A percentile compares a stretch with the other conserved stretches of the same genome.
phyloP scores from a whole-genome alignment of 2,888 invertebrate genomes.

The Tryphoninae sp. region DNA sequence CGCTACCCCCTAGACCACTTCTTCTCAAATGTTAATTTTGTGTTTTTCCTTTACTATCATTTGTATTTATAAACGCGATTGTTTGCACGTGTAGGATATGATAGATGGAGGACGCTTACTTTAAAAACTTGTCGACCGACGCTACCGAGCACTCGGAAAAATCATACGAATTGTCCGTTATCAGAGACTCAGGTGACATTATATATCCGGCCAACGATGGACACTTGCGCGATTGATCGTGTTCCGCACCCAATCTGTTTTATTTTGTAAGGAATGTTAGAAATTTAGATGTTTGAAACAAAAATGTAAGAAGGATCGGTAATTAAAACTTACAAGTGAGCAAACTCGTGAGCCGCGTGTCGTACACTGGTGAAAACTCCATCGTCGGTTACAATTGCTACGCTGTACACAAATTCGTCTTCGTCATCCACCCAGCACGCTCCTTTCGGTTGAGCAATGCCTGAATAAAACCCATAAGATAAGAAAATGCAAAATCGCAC shows the following conservation, averaged over 20 bases:
- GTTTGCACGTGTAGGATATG: neutral
- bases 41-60: too few relatives aligned
- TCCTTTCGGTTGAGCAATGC: slow-evolving; percentile 20
- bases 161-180: slow-evolving; percentile 41
- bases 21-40: too few relatives aligned
- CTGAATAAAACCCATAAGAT: neutral
- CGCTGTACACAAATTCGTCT: neutral
- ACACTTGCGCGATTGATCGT: neutral
- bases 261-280: neutral
- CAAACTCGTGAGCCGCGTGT: slow-evolving; percentile 46
- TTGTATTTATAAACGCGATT: too few relatives aligned
- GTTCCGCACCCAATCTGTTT: neutral
- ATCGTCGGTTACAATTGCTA: slow-evolving; percentile 17
- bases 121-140: slow-evolving; percentile 19
- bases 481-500: neutral
- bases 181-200: slow-evolving; percentile 1
- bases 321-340: slow-evolving; percentile 43
- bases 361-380: slow-evolving; percentile 40
- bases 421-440: neutral
- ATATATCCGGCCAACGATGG: neutral
- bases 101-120: neutral
- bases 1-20: too few relatives aligned
- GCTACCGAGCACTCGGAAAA: slow-evolving; percentile 30
- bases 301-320: neutral
- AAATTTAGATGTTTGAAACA: neutral